Percentiles rank a stretch among this genome's conserved stretches.
Conservation (phyloP, 2,797 vertebrate genomes). For the Hoplostethus atlanticus region DNA sequence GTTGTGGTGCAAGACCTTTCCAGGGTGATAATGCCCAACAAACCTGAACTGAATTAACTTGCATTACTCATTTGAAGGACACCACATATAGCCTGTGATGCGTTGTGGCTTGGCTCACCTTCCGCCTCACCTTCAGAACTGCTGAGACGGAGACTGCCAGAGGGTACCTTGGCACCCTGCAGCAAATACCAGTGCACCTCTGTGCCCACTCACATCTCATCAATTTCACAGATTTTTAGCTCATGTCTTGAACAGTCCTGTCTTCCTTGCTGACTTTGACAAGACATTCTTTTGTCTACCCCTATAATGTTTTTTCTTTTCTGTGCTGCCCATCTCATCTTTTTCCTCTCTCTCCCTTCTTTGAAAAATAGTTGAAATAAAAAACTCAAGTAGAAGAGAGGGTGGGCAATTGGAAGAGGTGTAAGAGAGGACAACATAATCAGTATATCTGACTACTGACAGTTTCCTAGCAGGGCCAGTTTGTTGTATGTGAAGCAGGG, state of each 20-base stretch:
- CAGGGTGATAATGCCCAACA: not conserved
- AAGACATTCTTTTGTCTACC: no score
- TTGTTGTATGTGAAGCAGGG: constrained; percentile 31
- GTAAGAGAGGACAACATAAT: constrained; percentile 13
- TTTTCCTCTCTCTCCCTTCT: not conserved
- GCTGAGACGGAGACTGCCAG: not conserved
- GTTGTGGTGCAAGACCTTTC: no score
- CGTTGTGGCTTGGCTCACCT: constrained; percentile 27
- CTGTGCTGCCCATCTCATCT: not conserved
- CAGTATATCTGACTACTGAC: constrained; percentile 45
- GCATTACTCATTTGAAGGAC: constrained; percentile 12
- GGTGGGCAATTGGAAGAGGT: constrained; percentile 22
- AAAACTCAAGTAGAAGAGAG: constrained; percentile 8
- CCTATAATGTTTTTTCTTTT: not conserved
- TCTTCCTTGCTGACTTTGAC: no score
- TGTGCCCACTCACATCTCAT: constrained; percentile 16
- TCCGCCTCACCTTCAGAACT: not conserved
- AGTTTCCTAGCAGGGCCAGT: constrained; percentile 30
- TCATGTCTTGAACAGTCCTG: not conserved
- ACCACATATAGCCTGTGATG: not conserved
- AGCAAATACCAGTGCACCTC: not conserved
- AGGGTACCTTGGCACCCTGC: not conserved
- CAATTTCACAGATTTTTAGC: constrained; percentile 5
- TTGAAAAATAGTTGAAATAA: constrained; percentile 37
- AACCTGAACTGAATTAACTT: not conserved